phyloP scores from a whole-genome alignment of 2,888 invertebrate species.

The Metallyticus violacea region DNA sequence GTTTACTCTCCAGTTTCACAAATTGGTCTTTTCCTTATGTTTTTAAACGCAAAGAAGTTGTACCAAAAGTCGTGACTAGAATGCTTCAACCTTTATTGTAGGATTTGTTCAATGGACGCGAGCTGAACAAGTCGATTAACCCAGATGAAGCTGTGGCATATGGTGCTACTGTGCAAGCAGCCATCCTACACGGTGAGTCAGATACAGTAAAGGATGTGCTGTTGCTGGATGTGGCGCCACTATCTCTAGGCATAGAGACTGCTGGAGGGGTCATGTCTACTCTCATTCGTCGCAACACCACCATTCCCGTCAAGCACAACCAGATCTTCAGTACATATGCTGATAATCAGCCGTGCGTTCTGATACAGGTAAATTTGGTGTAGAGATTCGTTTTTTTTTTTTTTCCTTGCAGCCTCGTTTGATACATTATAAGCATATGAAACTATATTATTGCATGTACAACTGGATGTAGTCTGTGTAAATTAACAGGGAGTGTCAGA shows the following conservation, averaged over 20 bases:
- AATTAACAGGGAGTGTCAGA: too few species aligned
- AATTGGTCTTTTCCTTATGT: too few species aligned
- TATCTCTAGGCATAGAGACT: constrained; percentile 69
- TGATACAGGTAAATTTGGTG: constrained; percentile 49
- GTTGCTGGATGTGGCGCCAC: constrained; percentile 61
- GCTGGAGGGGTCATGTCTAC: constrained; percentile 70
- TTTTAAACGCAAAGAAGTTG: too few species aligned
- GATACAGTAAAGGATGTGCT: constrained; percentile 59
- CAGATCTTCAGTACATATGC: constrained; percentile 62
- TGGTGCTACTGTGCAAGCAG: constrained; percentile 64
- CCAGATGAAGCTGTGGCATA: constrained; percentile 71
- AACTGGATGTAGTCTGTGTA: too few species aligned
- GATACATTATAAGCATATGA: too few species aligned
- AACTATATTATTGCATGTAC: too few species aligned
- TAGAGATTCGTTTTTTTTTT: too few species aligned
- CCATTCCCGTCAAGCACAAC: constrained; percentile 62
- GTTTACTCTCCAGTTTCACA: too few species aligned
- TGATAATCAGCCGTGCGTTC: constrained; percentile 66
- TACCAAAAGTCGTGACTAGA: background rate
- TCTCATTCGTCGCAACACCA: constrained; percentile 64
- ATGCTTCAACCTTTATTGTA: background rate
- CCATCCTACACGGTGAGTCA: constrained; percentile 58
- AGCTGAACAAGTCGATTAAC: constrained; percentile 68
- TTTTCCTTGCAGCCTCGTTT: too few species aligned
- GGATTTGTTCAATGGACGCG: constrained; percentile 53